Percentiles rank a stretch among this genome's conserved stretches.
phyloP scores from a whole-genome alignment of 2,888 invertebrate genomes.

The Leucophora obtusa region DNA sequence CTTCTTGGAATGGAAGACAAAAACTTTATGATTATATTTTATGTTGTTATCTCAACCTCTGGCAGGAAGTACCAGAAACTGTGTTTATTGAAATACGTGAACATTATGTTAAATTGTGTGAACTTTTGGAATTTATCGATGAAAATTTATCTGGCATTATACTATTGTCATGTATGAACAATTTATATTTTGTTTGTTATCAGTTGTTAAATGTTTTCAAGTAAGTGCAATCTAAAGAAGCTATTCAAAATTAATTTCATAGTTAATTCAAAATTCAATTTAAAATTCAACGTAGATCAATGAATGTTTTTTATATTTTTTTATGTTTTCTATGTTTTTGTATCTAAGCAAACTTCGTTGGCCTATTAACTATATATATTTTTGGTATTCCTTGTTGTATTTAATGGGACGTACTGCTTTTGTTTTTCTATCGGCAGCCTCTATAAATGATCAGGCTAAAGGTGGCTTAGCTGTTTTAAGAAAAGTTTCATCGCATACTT shows the following conservation, averaged over 20 bases:
- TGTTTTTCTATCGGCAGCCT: constrained; percentile 81
- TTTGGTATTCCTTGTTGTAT: constrained; percentile 81
- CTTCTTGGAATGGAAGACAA: neutral
- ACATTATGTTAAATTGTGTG: constrained; percentile 84
- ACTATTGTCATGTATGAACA: constrained; percentile 84
- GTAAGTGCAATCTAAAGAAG: constrained; percentile 67
- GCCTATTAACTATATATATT: constrained; percentile 80
- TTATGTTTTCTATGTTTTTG: neutral
- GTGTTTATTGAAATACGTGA: constrained; percentile 84
- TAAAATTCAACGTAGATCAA: too few species aligned
- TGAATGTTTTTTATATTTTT: neutral
- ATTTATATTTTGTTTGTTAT: constrained; percentile 87
- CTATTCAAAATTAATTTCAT: too few species aligned
- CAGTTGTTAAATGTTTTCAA: constrained; percentile 82
- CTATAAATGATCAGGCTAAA: constrained; percentile 81
- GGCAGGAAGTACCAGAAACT: constrained; percentile 70
- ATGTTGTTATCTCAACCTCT: constrained; percentile 20
- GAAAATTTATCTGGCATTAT: constrained; percentile 83
- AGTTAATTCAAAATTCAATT: neutral
- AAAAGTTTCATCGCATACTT: constrained; percentile 71
- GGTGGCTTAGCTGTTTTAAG: constrained; percentile 79
- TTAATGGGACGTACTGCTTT: constrained; percentile 80
- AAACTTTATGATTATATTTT: neutral
- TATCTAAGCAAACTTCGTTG: constrained; percentile 75
- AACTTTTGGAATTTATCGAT: constrained; percentile 83